phyloP scores from a whole-genome alignment of 2,797 vertebrate species.

The Sebastes minor region DNA sequence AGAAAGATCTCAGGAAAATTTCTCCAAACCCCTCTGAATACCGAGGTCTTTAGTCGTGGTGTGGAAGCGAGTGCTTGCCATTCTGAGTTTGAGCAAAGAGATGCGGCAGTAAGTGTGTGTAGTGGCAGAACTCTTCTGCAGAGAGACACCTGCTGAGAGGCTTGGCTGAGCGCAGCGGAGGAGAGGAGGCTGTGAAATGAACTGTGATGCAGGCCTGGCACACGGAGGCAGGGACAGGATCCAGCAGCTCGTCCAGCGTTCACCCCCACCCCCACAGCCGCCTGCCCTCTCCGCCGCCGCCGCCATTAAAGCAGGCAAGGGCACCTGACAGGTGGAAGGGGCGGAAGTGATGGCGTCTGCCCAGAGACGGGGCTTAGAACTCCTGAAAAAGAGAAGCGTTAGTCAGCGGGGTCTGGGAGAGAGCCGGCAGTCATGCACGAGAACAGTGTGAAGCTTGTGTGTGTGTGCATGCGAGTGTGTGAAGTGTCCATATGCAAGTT shows the following conservation, averaged over 20 bases:
- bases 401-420: constrained; percentile 43
- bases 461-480: neutral
- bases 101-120: constrained; percentile 9
- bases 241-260: constrained; percentile 65
- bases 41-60: constrained; percentile 29
- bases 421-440: constrained; percentile 36
- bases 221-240: constrained; percentile 60
- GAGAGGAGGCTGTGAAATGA: constrained; percentile 70
- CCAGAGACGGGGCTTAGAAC: constrained; percentile 61
- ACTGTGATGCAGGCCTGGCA: constrained; percentile 74
- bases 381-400: constrained; percentile 61
- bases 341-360: constrained; percentile 60
- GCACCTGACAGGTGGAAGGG: constrained; percentile 81
- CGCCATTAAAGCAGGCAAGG: constrained; percentile 66
- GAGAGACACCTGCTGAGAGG: constrained; percentile 76
- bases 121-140: constrained; percentile 53
- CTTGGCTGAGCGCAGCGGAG: constrained; percentile 70
- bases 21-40: neutral
- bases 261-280: neutral
- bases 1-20: neutral
- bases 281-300: constrained; percentile 32
- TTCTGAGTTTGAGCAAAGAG: constrained; percentile 41
- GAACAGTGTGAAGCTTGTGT: constrained; percentile 28
- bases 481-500: neutral
- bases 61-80: constrained; percentile 25